A percentile compares a stretch with the other conserved stretches of the same genome.
Evolutionary conservation across 2,888 invertebrate genomes (phyloP).

Genomic region (Tiliacea citrago): DNA sequence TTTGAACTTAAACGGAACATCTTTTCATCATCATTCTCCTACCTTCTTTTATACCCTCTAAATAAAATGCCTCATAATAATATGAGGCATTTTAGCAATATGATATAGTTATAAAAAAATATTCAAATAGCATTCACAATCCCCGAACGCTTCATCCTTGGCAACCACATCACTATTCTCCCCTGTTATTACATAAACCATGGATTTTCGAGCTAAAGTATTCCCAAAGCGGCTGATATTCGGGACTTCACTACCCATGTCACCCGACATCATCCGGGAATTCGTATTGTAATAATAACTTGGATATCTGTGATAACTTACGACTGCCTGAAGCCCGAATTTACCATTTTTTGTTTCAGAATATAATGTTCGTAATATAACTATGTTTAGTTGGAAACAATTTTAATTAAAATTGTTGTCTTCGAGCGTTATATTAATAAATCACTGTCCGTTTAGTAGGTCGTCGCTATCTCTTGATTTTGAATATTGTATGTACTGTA

Average conservation of each 20-base stretch:
- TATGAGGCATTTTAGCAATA: too few species aligned
- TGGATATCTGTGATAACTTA: conserved; percentile 53
- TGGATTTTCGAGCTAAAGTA: conserved; percentile 59
- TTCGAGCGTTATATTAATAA: conserved; percentile 41
- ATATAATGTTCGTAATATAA: conserved; percentile 23
- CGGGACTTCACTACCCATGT: conserved; percentile 63
- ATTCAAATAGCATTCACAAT: conserved; percentile 36
- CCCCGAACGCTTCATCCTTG: conserved; percentile 3
- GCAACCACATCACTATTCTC: conserved; percentile 34
- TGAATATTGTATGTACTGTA: too few species aligned
- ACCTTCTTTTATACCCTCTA: too few species aligned
- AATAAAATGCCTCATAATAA: too few species aligned
- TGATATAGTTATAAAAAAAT: background rate
- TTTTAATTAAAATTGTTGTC: conserved; percentile 52
- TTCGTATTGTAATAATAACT: conserved; percentile 62
- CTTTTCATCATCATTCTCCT: too few species aligned
- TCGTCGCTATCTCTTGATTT: conserved; percentile 17
- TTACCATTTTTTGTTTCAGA: conserved; percentile 35
- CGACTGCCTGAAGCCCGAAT: conserved; percentile 28
- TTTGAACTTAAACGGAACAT: too few species aligned
- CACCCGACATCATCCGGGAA: conserved; percentile 59
- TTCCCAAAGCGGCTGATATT: conserved; percentile 63
- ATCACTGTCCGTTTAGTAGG: conserved; percentile 40
- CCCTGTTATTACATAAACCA: conserved; percentile 52
- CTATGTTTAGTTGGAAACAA: conserved; percentile 29